Evolutionary conservation across 2,113 vertebrate species (phyloP).

Genomic region (Dasyurus viverrinus): DNA sequence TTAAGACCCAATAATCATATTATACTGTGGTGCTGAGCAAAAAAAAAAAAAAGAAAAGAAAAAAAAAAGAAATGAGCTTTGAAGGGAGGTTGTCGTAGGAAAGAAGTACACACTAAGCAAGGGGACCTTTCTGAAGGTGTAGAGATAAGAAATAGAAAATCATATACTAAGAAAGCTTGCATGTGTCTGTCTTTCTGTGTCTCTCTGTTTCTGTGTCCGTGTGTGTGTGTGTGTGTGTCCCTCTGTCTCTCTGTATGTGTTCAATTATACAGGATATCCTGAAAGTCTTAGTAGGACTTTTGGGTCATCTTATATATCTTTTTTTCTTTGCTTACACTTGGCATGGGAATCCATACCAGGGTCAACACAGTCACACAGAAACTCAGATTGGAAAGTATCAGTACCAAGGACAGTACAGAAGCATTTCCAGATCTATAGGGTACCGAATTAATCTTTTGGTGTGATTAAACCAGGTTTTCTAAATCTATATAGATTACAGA

Average conservation of each 20-base stretch:
- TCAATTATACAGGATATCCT: neutral
- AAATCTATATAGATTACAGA: neutral
- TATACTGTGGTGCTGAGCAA: no score
- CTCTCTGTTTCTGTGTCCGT: neutral
- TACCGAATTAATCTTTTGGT: neutral
- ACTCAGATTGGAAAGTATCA: neutral
- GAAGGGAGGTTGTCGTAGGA: neutral
- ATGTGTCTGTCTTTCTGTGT: neutral
- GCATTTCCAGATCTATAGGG: neutral
- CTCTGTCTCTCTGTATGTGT: neutral
- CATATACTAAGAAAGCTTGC: neutral
- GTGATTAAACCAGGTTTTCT: neutral
- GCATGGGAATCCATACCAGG: neutral
- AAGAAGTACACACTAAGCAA: neutral
- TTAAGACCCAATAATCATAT: no score
- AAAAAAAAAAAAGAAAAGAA: no score
- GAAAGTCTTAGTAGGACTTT: neutral
- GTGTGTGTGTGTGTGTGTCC: neutral
- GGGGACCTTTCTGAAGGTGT: neutral
- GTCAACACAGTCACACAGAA: neutral
- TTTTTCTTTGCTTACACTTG: slow-evolving; percentile 13
- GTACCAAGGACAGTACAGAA: neutral
- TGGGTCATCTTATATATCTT: no score
- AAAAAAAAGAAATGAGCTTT: neutral
- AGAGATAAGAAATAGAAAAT: neutral